phyloP scores from a whole-genome alignment of 2,797 vertebrate species.

The Gallinago nigripennis region DNA sequence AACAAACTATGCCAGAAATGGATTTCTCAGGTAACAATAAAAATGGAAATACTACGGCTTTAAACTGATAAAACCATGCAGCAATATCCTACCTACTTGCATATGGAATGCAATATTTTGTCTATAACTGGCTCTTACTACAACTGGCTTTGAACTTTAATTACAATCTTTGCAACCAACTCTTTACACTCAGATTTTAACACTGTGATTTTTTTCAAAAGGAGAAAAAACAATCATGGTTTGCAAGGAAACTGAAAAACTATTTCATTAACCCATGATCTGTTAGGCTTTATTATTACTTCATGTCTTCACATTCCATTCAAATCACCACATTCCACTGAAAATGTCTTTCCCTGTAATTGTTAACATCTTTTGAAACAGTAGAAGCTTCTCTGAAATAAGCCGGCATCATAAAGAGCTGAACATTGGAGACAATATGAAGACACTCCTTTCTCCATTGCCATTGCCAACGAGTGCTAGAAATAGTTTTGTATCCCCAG shows the following conservation, averaged over 20 bases:
- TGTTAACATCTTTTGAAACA: background rate
- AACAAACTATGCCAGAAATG: constrained; percentile 8
- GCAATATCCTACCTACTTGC: background rate
- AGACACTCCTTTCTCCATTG: background rate
- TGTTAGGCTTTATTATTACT: background rate
- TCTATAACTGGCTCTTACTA: background rate
- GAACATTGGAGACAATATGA: background rate
- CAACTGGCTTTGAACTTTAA: background rate
- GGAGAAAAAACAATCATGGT: background rate
- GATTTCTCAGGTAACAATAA: constrained; percentile 26
- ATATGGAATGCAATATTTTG: background rate
- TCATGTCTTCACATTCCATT: background rate
- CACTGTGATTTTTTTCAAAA: background rate
- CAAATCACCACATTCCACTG: background rate
- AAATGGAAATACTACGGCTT: background rate
- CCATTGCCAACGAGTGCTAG: background rate
- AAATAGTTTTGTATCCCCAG: background rate
- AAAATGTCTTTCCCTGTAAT: background rate
- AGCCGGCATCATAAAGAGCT: rapidly evolving
- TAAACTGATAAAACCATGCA: background rate
- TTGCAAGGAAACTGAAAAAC: background rate
- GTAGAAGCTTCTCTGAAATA: background rate
- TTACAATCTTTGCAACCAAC: background rate
- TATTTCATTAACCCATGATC: background rate
- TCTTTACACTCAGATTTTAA: background rate